phyloP scores from a whole-genome alignment of 1,140 invertebrate genomes.

The Gyrodactylus bullatarudis region DNA sequence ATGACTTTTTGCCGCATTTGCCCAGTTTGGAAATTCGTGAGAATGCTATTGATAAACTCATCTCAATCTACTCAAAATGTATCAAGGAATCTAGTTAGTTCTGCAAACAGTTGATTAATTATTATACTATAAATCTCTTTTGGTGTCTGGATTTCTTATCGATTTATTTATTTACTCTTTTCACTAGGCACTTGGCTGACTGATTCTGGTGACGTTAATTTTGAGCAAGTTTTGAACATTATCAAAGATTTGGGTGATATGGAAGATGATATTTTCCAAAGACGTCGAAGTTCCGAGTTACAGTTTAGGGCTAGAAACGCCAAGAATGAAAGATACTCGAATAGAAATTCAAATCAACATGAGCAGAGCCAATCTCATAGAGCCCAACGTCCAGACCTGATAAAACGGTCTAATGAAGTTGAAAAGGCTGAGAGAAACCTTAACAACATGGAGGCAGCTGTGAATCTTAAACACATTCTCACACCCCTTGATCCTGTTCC shows the following conservation, averaged over 20 bases:
- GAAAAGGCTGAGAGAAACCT: constrained; percentile 1
- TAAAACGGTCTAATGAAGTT: no score
- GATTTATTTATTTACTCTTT: no score
- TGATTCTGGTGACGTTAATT: constrained; percentile 58
- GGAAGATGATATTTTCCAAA: constrained; percentile 90
- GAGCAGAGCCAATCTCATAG: neutral
- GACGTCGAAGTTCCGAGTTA: constrained; percentile 43
- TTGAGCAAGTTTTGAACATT: constrained; percentile 65
- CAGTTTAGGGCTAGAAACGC: constrained; percentile 28
- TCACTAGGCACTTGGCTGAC: constrained; percentile 74
- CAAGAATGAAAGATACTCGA: neutral
- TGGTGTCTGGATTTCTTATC: neutral
- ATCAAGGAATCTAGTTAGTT: constrained; percentile 34
- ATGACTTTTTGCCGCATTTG: constrained; percentile 91
- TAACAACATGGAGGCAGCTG: neutral
- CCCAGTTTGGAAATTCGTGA: constrained; percentile 84
- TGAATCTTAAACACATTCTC: neutral
- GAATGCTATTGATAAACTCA: constrained; percentile 69
- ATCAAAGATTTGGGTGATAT: constrained; percentile 45
- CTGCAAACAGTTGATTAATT: neutral
- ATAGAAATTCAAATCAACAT: neutral
- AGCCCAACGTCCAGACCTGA: neutral
- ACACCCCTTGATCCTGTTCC: neutral
- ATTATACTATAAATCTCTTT: neutral
- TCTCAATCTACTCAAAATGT: constrained; percentile 66